phyloP scores from a whole-genome alignment of 2,888 invertebrate species.

The Amphipoea lucens region DNA sequence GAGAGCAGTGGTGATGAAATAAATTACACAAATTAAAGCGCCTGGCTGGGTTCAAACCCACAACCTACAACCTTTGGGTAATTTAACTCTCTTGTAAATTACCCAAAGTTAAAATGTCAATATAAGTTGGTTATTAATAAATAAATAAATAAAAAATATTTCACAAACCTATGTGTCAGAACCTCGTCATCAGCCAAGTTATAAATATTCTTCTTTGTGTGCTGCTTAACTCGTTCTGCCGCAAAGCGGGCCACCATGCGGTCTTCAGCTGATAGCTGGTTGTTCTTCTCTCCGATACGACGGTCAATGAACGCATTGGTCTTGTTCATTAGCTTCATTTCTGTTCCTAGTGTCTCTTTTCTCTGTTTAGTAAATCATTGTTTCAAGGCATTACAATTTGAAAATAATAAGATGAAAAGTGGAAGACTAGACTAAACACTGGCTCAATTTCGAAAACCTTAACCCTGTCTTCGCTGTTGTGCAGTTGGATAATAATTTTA shows the following conservation, averaged over 20 bases:
- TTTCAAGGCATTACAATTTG: neutral
- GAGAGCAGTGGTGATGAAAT: no score
- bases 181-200: slow-evolving; percentile 97
- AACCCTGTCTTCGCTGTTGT: neutral
- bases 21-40: no score
- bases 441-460: neutral
- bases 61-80: no score
- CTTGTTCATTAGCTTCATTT: slow-evolving; percentile 95
- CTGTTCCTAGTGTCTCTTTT: slow-evolving; percentile 96
- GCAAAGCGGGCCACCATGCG: slow-evolving; percentile 95
- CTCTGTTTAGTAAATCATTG: slow-evolving; percentile 86
- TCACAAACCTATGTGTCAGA: slow-evolving; percentile 94
- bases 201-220: slow-evolving; percentile 92
- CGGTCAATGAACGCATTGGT: slow-evolving; percentile 96
- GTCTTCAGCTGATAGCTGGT: slow-evolving; percentile 93
- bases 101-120: neutral
- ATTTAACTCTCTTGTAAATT: neutral
- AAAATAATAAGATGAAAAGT: neutral
- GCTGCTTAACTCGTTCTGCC: slow-evolving; percentile 93
- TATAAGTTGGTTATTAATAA: no score
- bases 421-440: neutral
- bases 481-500: neutral
- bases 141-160: no score
- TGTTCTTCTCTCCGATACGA: slow-evolving; percentile 95
- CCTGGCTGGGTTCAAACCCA: neutral